Percentiles rank a stretch among this genome's conserved stretches.
Evolutionary conservation across 1,140 invertebrate genomes (phyloP).

Genomic region (Alviniconcha marisindica): DNA sequence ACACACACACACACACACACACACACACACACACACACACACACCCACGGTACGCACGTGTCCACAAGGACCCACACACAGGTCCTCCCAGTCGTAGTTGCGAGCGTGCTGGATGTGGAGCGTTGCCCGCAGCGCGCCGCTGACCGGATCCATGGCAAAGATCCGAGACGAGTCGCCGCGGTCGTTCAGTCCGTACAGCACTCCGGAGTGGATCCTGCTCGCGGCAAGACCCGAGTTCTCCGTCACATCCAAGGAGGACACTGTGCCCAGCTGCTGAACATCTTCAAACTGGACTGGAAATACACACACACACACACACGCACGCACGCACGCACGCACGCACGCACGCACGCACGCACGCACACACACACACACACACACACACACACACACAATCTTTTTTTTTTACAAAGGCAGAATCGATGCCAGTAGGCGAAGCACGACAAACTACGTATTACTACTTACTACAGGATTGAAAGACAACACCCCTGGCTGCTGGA

Average conservation of each 20-base stretch:
- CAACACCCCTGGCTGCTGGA: too few relatives aligned
- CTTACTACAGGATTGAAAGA: too few relatives aligned
- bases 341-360: too few relatives aligned
- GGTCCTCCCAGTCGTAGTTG: constrained; percentile 62
- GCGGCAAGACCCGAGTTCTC: constrained; percentile 65
- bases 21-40: neutral
- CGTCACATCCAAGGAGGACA: constrained; percentile 37
- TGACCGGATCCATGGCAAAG: constrained; percentile 45
- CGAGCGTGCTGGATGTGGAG: constrained; percentile 48
- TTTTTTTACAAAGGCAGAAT: too few relatives aligned
- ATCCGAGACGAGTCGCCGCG: constrained; percentile 37
- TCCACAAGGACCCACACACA: constrained; percentile 61
- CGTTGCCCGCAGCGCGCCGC: constrained; percentile 38
- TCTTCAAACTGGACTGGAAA: neutral
- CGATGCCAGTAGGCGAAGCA: too few relatives aligned
- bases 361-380: too few relatives aligned
- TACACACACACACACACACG: too few relatives aligned
- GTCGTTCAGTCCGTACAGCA: constrained; percentile 63
- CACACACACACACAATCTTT: too few relatives aligned
- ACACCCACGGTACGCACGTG: neutral
- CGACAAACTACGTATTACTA: too few relatives aligned
- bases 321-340: too few relatives aligned
- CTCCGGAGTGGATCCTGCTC: constrained; percentile 50
- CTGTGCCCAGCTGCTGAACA: constrained; percentile 21
- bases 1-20: constrained; percentile 4